A percentile compares a stretch with the other conserved stretches of the same genome.
phyloP scores from a whole-genome alignment of 1,140 invertebrate species.

The Drosophila grimshawi region DNA sequence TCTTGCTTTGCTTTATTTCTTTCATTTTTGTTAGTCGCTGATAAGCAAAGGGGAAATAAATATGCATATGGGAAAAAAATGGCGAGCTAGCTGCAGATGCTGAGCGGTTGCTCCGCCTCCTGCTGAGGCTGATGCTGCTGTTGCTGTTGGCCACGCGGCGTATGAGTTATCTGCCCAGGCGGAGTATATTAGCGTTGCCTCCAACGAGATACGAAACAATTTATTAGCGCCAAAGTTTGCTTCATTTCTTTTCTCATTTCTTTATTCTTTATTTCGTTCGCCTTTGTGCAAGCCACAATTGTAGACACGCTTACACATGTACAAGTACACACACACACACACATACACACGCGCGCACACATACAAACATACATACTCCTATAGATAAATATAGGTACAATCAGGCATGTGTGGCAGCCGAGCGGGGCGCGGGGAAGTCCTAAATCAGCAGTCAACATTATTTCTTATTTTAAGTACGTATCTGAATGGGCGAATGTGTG shows the following conservation, averaged over 20 bases:
- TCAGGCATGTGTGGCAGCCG: neutral
- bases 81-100: neutral
- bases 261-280: slow-evolving; percentile 51
- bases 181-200: slow-evolving; percentile 54
- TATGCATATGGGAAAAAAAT: slow-evolving; percentile 68
- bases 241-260: slow-evolving; percentile 55
- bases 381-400: slow-evolving; percentile 35
- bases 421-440: slow-evolving; percentile 33
- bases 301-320: slow-evolving; percentile 13
- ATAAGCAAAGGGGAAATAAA: slow-evolving; percentile 80
- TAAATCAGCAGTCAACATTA: slow-evolving; percentile 78
- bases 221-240: slow-evolving; percentile 78
- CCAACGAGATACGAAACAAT: slow-evolving; percentile 73
- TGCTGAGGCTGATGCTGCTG: slow-evolving; percentile 18
- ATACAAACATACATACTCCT: slow-evolving; percentile 14
- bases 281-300: slow-evolving; percentile 56
- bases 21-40: slow-evolving; percentile 63
- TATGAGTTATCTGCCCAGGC: slow-evolving; percentile 71
- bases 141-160: slow-evolving; percentile 51
- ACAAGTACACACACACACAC: slow-evolving; percentile 5
- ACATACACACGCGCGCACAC: slow-evolving; percentile 15
- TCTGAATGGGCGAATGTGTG: slow-evolving; percentile 30
- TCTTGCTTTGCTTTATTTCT: slow-evolving; percentile 65
- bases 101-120: slow-evolving; percentile 9
- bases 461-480: slow-evolving; percentile 72